Conservation (phyloP, 2,888 invertebrate species). For the Papilio elwesi region DNA sequence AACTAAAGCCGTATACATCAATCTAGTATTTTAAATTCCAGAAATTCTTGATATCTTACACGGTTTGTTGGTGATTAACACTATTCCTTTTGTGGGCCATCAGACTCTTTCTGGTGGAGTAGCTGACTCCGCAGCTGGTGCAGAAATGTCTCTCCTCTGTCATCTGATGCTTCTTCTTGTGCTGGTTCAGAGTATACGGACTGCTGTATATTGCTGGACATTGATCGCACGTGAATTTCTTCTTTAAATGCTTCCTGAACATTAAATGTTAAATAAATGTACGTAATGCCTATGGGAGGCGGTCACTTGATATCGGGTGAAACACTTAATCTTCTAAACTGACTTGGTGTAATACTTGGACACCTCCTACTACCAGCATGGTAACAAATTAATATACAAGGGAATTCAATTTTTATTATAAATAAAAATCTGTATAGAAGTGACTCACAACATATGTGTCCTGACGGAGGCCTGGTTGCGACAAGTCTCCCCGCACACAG, state of each 20-base stretch:
- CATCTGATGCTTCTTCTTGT: conserved; percentile 57
- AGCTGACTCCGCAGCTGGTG: conserved; percentile 53
- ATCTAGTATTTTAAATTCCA: too few relatives aligned
- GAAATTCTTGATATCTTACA: too few relatives aligned
- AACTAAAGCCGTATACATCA: too few relatives aligned
- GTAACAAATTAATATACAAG: too few relatives aligned
- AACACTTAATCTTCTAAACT: too few relatives aligned
- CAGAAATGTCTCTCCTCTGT: conserved; percentile 50
- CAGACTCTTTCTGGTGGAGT: conserved; percentile 56
- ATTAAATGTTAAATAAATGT: too few relatives aligned
- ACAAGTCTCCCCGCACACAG: conserved; percentile 65
- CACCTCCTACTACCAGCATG: too few relatives aligned
- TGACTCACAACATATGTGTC: conserved; percentile 74
- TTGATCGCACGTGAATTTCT: conserved; percentile 62
- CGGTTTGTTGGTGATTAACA: conserved; percentile 57
- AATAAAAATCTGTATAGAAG: too few relatives aligned
- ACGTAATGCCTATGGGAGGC: too few relatives aligned
- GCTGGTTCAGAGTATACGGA: conserved; percentile 66
- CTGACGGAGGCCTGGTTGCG: conserved; percentile 61
- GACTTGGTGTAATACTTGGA: too few relatives aligned
- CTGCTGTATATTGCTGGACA: conserved; percentile 63
- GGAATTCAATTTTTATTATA: too few relatives aligned
- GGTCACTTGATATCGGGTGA: too few relatives aligned
- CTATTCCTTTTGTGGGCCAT: conserved; percentile 61
- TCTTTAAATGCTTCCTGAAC: conserved; percentile 69